Conservation (phyloP, 2,888 invertebrate species). For the Parthenolecanium corni region DNA sequence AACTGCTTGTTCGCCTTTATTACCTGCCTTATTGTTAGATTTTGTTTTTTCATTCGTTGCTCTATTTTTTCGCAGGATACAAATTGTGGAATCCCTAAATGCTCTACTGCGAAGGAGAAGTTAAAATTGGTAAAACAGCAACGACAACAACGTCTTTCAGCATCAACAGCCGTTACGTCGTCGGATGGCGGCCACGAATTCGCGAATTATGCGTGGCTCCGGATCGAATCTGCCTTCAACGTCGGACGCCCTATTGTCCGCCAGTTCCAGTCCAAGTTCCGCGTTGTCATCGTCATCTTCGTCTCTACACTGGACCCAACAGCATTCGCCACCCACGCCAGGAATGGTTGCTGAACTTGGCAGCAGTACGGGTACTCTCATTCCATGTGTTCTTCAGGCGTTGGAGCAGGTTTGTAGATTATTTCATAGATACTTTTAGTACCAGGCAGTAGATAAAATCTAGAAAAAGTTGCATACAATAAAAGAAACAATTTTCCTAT, state of each 20-base stretch:
- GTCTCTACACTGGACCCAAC: slow-evolving; percentile 38
- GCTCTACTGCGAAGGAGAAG: slow-evolving; percentile 95
- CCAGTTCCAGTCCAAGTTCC: slow-evolving; percentile 9
- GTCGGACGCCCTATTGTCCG: slow-evolving; percentile 35
- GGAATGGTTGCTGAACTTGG: slow-evolving; percentile 55
- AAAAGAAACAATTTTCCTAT: too few species aligned
- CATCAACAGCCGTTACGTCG: slow-evolving; percentile 84
- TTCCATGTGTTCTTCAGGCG: slow-evolving; percentile 71
- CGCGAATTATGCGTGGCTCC: slow-evolving; percentile 23
- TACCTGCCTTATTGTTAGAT: too few species aligned
- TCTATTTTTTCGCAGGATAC: too few species aligned
- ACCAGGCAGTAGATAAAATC: too few species aligned
- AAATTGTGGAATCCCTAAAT: slow-evolving; percentile 97
- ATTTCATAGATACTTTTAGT: too few species aligned
- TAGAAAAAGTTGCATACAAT: too few species aligned
- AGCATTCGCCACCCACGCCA: slow-evolving; percentile 43
- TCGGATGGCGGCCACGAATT: slow-evolving; percentile 71
- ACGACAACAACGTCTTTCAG: slow-evolving; percentile 82
- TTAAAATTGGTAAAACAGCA: slow-evolving; percentile 89
- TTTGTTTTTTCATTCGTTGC: too few species aligned
- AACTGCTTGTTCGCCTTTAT: too few species aligned
- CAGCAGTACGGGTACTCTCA: slow-evolving; percentile 51
- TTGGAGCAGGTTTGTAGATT: slow-evolving; percentile 55
- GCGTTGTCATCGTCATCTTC: slow-evolving; percentile 26
- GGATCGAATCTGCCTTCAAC: slow-evolving; percentile 35